These are phyloP conservation scores for Pygoscelis antarcticus DNA, from an alignment of 2,113 vertebrate species.

Conservation along the genomic window DNA sequence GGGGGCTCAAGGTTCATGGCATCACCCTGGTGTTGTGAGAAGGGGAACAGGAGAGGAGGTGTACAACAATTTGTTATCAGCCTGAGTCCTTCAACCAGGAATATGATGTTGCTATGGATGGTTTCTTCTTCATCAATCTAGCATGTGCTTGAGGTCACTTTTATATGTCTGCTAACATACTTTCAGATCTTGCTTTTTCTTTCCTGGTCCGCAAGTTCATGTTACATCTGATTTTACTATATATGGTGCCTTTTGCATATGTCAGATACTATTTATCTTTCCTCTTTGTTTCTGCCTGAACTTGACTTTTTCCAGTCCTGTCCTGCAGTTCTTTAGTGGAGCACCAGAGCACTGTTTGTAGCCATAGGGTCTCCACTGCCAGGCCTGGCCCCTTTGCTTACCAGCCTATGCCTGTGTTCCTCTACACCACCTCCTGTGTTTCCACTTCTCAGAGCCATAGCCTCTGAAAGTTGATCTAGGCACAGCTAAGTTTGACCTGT, in stretches of 20 bases:
- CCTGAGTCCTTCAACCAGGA: neutral
- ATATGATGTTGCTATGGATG: neutral
- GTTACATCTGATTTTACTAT: neutral
- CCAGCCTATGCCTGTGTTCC: accelerated
- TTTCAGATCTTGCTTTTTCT: neutral
- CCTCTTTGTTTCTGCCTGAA: neutral
- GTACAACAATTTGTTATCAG: neutral
- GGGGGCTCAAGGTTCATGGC: neutral
- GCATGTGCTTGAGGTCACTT: neutral
- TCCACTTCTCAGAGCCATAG: neutral
- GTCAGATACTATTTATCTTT: neutral
- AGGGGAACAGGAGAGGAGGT: neutral
- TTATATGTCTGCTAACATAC: neutral
- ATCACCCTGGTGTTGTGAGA: neutral
- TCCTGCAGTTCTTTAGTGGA: neutral
- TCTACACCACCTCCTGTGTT: neutral
- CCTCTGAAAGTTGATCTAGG: neutral
- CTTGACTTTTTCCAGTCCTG: neutral
- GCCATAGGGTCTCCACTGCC: neutral
- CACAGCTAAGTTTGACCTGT: accelerated
- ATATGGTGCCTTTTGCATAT: neutral
- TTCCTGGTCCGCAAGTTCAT: neutral
- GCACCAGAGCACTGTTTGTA: neutral
- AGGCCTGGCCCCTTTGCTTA: neutral
- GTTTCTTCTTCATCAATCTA: neutral